Conservation (phyloP, 2,797 vertebrate species). For the Tragopan temminckii region DNA sequence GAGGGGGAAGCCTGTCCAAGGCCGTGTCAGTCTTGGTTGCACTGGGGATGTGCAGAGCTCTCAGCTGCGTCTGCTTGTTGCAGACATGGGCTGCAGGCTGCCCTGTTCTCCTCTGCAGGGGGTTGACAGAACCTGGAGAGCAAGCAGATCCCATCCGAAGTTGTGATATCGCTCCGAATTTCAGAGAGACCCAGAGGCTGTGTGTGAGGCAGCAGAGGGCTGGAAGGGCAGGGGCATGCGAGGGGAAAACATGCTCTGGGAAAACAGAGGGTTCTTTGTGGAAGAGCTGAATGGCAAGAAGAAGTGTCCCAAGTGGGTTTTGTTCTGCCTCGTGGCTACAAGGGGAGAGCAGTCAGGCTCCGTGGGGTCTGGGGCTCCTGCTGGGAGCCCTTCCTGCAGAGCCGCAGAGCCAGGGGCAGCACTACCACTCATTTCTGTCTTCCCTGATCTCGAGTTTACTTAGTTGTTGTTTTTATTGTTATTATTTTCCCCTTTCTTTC, state of each 20-base stretch:
- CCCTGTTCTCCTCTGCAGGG: not conserved
- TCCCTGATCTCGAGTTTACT: not conserved
- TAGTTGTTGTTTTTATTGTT: too few species aligned
- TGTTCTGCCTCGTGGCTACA: rapidly evolving
- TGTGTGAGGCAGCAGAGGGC: not conserved
- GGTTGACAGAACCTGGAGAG: not conserved
- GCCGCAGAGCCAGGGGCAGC: not conserved
- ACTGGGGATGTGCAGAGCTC: not conserved
- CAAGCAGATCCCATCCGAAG: not conserved
- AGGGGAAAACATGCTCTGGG: not conserved
- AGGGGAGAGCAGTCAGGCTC: not conserved
- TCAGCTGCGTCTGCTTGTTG: not conserved
- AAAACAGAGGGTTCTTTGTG: rapidly evolving
- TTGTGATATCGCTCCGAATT: not conserved
- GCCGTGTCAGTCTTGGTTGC: not conserved
- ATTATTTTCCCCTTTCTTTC: not conserved
- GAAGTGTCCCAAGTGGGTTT: rapidly evolving
- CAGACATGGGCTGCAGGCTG: not conserved
- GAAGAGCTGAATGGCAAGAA: rapidly evolving
- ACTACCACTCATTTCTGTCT: too few species aligned
- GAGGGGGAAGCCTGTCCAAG: not conserved
- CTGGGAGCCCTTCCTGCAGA: not conserved
- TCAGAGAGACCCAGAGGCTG: rapidly evolving
- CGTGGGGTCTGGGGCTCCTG: not conserved
- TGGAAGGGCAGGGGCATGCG: not conserved